Evolutionary conservation across 2,888 invertebrate genomes (phyloP).

Genomic region (Lacanobia wlatinum): DNA sequence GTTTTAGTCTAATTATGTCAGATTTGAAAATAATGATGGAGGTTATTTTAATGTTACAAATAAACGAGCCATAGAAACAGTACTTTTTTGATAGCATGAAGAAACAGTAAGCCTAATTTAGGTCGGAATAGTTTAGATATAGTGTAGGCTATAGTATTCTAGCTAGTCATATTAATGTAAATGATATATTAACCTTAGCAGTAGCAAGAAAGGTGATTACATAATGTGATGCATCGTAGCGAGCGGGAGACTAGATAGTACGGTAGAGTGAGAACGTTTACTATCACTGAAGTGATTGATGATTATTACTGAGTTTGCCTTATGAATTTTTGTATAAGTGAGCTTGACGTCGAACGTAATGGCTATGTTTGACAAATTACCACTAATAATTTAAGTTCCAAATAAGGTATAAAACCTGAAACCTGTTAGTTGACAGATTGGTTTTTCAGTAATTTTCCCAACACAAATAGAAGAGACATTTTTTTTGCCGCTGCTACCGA

Average conservation of each 20-base stretch:
- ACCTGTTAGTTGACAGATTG: neutral
- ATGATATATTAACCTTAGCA: constrained; percentile 72
- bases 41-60: constrained; percentile 30
- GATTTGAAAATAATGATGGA: constrained; percentile 28
- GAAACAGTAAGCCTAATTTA: constrained; percentile 40
- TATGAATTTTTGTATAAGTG: constrained; percentile 72
- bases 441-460: neutral
- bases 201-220: constrained; percentile 82
- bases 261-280: constrained; percentile 61
- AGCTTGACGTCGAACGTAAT: constrained; percentile 45
- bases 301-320: constrained; percentile 71
- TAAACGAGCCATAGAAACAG: constrained; percentile 32
- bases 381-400: constrained; percentile 21
- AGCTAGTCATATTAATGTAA: constrained; percentile 71
- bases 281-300: constrained; percentile 61
- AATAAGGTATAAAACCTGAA: constrained; percentile 4
- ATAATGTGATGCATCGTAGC: constrained; percentile 82
- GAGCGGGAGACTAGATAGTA: constrained; percentile 58
- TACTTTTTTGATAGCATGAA: constrained; percentile 35
- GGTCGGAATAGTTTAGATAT: constrained; percentile 59
- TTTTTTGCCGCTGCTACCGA: neutral
- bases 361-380: constrained; percentile 52
- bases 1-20: constrained; percentile 38
- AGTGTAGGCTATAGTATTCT: constrained; percentile 65
- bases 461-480: neutral